phyloP scores from a whole-genome alignment of 2,888 invertebrate genomes.

The Prenolepis imparis region DNA sequence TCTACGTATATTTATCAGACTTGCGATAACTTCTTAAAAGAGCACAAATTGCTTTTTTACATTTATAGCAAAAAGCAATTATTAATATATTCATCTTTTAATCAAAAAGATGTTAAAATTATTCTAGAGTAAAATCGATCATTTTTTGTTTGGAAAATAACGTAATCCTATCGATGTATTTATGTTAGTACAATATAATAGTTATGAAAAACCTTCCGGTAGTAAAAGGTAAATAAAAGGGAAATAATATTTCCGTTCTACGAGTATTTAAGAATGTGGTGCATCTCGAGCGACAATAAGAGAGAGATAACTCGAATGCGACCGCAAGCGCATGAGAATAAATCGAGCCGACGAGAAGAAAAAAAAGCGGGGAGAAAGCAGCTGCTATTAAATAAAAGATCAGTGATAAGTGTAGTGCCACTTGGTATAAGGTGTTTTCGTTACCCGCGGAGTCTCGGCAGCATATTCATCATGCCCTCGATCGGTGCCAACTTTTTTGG shows the following conservation, averaged over 20 bases:
- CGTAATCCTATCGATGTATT: not conserved
- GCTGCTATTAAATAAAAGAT: conserved; percentile 47
- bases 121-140: not conserved
- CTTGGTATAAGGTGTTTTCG: conserved; percentile 53
- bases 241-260: not conserved
- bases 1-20: not conserved
- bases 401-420: conserved; percentile 41
- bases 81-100: conserved; percentile 1
- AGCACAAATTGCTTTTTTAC: not conserved
- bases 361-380: conserved; percentile 33
- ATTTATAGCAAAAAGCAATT: not conserved
- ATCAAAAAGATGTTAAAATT: not conserved
- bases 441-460: conserved; percentile 81
- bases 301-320: conserved; percentile 27
- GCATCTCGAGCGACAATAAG: conserved; percentile 32
- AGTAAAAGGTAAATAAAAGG: not conserved
- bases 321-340: conserved; percentile 42
- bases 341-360: conserved; percentile 35
- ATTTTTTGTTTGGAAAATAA: not conserved
- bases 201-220: not conserved
- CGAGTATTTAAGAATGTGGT: not conserved
- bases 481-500: conserved; percentile 84
- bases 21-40: not conserved
- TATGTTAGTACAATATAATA: not conserved
- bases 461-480: conserved; percentile 79